Percentiles rank a stretch among this genome's conserved stretches.
Evolutionary conservation across 2,797 vertebrate genomes (phyloP).

Genomic region (Spinus pinus): DNA sequence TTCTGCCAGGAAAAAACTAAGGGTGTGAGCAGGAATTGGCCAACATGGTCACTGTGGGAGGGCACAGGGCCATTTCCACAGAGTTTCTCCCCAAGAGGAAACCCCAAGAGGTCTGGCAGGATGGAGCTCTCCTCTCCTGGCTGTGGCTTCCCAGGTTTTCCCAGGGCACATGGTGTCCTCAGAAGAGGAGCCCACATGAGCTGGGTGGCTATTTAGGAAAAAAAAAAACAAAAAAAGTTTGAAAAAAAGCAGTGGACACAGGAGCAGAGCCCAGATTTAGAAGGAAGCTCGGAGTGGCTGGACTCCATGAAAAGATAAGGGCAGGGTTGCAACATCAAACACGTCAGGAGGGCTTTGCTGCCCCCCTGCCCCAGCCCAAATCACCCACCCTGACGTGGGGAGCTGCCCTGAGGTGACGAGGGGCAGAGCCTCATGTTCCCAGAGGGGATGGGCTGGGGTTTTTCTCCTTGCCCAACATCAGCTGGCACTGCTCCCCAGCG

Average conservation of each 20-base stretch:
- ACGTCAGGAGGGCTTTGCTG: not conserved
- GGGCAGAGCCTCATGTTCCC: accelerated
- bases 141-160: not conserved
- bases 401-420: not conserved
- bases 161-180: accelerated
- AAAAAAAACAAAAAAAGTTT: not conserved
- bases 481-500: not conserved
- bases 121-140: not conserved
- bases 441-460: not conserved
- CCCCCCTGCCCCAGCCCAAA: not conserved
- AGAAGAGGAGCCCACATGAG: accelerated
- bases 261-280: not conserved
- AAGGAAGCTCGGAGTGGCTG: accelerated
- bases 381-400: accelerated
- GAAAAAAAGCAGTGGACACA: not conserved
- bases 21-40: not conserved
- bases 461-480: not conserved
- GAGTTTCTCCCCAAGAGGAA: not conserved
- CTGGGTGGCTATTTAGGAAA: not conserved
- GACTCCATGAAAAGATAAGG: not conserved
- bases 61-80: accelerated
- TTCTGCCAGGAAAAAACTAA: not conserved
- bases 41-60: accelerated
- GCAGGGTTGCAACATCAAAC: constrained; percentile 4
- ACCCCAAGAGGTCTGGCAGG: not conserved